These are phyloP conservation scores for Sipha flava DNA, from an alignment of 1,140 invertebrate genomes.

Conservation along the genomic window DNA sequence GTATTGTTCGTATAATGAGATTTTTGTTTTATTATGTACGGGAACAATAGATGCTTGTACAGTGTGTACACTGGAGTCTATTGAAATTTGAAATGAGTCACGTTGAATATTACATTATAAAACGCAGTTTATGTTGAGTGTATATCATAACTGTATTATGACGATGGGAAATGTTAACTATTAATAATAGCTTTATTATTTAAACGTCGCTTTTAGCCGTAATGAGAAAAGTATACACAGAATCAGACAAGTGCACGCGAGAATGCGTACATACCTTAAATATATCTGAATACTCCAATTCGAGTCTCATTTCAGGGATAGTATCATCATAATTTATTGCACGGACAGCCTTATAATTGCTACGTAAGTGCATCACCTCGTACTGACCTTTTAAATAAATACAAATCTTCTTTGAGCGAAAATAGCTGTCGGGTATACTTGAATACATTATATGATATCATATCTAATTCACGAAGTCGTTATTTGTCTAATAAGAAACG, in stretches of 20 bases:
- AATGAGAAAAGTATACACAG: background rate
- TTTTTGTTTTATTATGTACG: background rate
- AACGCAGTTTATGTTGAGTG: background rate
- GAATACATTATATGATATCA: background rate
- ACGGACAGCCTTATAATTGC: background rate
- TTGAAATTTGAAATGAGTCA: background rate
- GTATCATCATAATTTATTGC: background rate
- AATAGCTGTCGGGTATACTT: background rate
- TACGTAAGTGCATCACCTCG: background rate
- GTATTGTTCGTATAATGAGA: background rate
- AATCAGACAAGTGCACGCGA: background rate
- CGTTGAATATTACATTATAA: background rate
- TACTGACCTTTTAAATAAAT: constrained; percentile 2
- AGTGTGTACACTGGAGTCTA: background rate
- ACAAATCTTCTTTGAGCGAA: background rate
- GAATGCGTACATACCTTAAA: background rate
- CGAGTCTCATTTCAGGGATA: background rate
- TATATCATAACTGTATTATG: background rate
- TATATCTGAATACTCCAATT: background rate
- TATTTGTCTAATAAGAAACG: constrained; percentile 3
- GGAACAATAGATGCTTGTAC: background rate
- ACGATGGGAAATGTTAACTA: background rate
- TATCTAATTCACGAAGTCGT: background rate
- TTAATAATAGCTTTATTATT: background rate
- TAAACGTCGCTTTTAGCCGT: background rate